Base-by-base conservation (phyloP, 2,888 invertebrate genomes). In the Phorcus lineatus region DNA sequence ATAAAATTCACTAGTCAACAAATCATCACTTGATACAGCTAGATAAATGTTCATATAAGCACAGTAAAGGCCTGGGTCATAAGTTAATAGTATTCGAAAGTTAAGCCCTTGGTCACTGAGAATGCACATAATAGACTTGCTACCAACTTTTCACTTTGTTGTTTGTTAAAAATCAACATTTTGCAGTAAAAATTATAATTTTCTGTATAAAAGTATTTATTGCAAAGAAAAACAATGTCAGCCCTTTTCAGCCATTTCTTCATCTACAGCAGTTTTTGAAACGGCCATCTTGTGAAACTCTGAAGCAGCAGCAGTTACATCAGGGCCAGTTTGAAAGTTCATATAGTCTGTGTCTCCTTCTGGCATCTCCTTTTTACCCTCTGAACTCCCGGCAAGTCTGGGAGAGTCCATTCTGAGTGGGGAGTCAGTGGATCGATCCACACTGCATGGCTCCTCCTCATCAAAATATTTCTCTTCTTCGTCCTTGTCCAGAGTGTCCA, bases 391-490 rank as follows among this genome's bases (percentile, higher is more conserved):
- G 40, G 2, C n/a, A 47, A 31, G 40, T 55, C 40, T 53, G 28
- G 28, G 28, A 22, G 19, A 17, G 40, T 70, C 70, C n/a, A 36
- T n/a, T 62, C 62, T 28, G 3, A 13, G 31, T 4, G 70, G 70
- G 40, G 70, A 70, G 70, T 70, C 70, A 1, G 47, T 47, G 47
- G 47, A 11, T 13, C 47, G 47, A 13, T 47, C 47, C n/a, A 67
- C 36, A 6, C n/a, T 53, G 17, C n/a, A 22, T 2, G 81, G 78
- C 55, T 89, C 90, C 66, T 97, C 97, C 3, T 96, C 95, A 92
- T 97, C 97, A 94, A 98, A 98, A 92, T 98, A 98, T 90, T 95
- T 96, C 88, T 98, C 98, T 93, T 98, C 97, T 86, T 96, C 96
- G 93, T 98, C 98, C 88, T 95, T 95, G 62, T 95, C 95, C 81